Percentiles rank a stretch among this genome's conserved stretches.
Evolutionary conservation across 2,888 invertebrate genomes (phyloP).

Genomic region (Lithophane semibrunnea): DNA sequence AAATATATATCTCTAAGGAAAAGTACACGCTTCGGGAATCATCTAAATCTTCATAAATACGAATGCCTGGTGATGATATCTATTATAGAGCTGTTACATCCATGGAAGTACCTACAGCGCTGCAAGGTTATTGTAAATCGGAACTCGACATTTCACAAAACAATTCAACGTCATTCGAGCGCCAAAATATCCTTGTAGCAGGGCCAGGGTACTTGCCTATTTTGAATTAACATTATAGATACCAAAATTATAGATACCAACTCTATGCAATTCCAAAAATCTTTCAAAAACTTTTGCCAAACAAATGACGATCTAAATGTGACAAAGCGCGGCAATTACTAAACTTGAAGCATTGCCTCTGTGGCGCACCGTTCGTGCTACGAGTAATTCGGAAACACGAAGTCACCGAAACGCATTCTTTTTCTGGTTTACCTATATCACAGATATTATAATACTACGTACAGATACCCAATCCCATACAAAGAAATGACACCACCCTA

Average conservation of each 20-base stretch:
- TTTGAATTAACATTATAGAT: background rate
- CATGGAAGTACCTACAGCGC: background rate
- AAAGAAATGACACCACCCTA: too few species aligned
- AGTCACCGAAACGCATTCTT: too few species aligned
- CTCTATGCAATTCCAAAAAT: background rate
- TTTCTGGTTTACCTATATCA: background rate
- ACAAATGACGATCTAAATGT: background rate
- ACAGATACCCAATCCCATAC: too few species aligned
- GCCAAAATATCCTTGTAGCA: background rate
- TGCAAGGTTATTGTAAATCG: background rate
- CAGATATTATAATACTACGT: too few species aligned
- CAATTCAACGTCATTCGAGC: too few species aligned
- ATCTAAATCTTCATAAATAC: background rate
- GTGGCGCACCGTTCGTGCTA: background rate
- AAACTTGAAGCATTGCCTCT: background rate
- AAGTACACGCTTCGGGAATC: background rate
- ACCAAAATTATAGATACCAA: background rate
- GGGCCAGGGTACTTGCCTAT: background rate
- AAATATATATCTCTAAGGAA: background rate
- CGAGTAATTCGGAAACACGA: background rate
- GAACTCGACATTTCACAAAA: background rate
- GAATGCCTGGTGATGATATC: background rate
- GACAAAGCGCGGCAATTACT: background rate
- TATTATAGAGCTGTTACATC: background rate
- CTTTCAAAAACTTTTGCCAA: background rate